phyloP scores from a whole-genome alignment of 2,113 vertebrate species.

The Corythoichthys intestinalis region DNA sequence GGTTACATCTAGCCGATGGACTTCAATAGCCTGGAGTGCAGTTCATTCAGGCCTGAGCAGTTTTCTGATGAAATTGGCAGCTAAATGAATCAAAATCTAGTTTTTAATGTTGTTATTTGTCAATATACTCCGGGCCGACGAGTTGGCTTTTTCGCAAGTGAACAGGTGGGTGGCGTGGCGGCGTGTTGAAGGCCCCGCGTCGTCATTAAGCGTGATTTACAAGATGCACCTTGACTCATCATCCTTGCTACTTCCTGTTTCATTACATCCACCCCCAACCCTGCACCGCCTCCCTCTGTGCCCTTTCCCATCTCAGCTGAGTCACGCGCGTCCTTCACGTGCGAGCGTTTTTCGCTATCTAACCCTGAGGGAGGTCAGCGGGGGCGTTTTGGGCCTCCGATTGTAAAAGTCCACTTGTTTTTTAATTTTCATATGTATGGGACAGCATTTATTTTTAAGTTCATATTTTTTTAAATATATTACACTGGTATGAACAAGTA shows the following conservation, averaged over 20 bases:
- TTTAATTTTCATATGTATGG: no score
- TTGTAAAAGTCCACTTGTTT: no score
- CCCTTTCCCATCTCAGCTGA: conserved; percentile 26
- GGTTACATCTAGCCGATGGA: not conserved
- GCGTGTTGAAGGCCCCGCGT: not conserved
- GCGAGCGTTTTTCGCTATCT: conserved; percentile 3
- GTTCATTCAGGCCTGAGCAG: not conserved
- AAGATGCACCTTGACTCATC: conserved; percentile 30
- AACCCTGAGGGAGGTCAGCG: conserved; percentile 10
- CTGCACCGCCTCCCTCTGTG: conserved; percentile 3
- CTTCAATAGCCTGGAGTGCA: not conserved
- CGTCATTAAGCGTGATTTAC: conserved; percentile 1
- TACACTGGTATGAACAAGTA: no score
- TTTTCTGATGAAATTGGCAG: not conserved
- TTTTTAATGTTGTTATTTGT: not conserved
- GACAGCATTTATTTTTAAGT: no score
- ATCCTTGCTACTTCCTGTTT: conserved; percentile 15
- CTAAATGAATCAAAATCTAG: not conserved
- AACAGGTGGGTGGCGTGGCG: not conserved
- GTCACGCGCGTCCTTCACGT: conserved; percentile 13
- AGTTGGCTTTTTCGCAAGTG: not conserved
- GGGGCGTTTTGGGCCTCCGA: not conserved
- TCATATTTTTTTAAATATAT: no score
- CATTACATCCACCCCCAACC: conserved; percentile 14
- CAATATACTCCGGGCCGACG: not conserved